A percentile compares a stretch with the other conserved stretches of the same genome.
Evolutionary conservation across 1,140 invertebrate species (phyloP).

Genomic region (Lethocerus indicus): DNA sequence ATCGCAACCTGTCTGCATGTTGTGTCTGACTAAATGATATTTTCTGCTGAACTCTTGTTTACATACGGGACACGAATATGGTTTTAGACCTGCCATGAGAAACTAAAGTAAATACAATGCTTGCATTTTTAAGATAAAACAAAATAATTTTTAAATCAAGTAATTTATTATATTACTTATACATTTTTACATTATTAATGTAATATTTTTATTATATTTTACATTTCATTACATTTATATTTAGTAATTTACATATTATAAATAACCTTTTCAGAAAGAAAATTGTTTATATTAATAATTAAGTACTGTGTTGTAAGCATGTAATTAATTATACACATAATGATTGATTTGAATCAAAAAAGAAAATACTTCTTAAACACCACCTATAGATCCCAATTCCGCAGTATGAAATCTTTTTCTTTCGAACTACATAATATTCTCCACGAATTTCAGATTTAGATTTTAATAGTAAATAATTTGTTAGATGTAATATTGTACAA

Average conservation of each 20-base stretch:
- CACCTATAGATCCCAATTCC: too few species aligned
- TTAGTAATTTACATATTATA: too few species aligned
- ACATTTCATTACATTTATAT: background rate
- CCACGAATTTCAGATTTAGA: background rate
- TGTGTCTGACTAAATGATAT: constrained; percentile 57
- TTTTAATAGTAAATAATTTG: background rate
- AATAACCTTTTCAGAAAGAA: too few species aligned
- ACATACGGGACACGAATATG: constrained; percentile 36
- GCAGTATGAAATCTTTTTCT: too few species aligned
- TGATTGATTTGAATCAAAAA: background rate
- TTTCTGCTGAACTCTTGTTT: constrained; percentile 51
- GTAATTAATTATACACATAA: background rate
- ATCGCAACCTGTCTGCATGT: constrained; percentile 52
- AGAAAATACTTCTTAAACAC: too few species aligned
- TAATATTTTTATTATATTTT: background rate
- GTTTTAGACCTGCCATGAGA: constrained; percentile 25
- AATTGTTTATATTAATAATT: too few species aligned
- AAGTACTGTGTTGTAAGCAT: too few species aligned
- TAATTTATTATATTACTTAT: background rate
- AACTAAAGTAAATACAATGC: constrained; percentile 16
- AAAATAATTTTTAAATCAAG: constrained; percentile 2
- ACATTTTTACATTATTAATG: background rate
- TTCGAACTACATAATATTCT: too few species aligned
- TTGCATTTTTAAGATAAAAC: constrained; percentile 17
- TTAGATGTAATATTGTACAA: background rate